phyloP scores from a whole-genome alignment of 2,113 vertebrate species.

The Xiphophorus maculatus region DNA sequence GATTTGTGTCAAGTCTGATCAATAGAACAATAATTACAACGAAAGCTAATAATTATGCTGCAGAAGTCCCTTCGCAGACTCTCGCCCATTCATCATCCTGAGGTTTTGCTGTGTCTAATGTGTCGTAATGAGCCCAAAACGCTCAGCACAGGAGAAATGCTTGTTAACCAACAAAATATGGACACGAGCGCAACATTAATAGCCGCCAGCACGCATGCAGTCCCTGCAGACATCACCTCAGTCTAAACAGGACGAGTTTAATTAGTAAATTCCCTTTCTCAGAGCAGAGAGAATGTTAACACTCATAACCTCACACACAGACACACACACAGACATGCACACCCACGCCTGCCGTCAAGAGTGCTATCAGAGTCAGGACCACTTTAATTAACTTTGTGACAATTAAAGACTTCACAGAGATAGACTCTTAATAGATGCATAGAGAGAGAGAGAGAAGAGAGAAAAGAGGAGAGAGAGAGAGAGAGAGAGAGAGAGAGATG shows the following conservation, averaged over 20 bases:
- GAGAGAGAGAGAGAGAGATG: background rate
- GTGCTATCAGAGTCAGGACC: constrained; percentile 69
- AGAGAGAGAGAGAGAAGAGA: background rate
- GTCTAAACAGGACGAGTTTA: constrained; percentile 68
- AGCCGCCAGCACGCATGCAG: constrained; percentile 19
- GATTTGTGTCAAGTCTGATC: constrained; percentile 45
- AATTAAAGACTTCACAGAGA: constrained; percentile 74
- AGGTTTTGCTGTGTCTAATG: constrained; percentile 60
- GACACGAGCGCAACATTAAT: constrained; percentile 34
- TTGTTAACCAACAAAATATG: constrained; percentile 63
- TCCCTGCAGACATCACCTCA: constrained; percentile 62
- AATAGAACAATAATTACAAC: constrained; percentile 49
- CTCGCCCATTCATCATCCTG: constrained; percentile 3
- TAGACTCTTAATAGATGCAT: constrained; percentile 61
- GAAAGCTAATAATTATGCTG: constrained; percentile 41
- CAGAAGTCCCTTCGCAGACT: constrained; percentile 5
- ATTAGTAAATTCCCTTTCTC: constrained; percentile 61
- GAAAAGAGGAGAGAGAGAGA: background rate
- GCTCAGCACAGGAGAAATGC: constrained; percentile 43
- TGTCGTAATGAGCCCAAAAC: constrained; percentile 66
- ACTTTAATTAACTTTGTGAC: constrained; percentile 79
- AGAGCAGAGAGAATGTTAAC: background rate
- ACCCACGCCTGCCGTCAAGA: constrained; percentile 57
- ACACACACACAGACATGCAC: constrained; percentile 22
- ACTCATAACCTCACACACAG: background rate